phyloP scores from a whole-genome alignment of 2,797 vertebrate genomes.

The Cuniculus paca region DNA sequence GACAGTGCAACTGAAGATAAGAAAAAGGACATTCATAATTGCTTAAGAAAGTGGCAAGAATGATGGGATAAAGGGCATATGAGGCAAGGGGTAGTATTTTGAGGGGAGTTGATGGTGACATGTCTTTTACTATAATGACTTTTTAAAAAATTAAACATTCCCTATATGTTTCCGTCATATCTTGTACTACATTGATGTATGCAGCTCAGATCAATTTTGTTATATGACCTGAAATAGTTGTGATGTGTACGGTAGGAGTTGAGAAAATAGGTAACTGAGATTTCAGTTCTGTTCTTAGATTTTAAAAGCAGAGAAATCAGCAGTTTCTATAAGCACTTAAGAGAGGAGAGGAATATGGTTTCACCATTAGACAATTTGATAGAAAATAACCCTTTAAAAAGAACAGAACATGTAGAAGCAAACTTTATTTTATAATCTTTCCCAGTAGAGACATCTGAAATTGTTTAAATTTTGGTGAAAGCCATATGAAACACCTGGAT shows the following conservation, averaged over 20 bases:
- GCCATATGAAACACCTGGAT: background rate
- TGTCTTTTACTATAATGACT: background rate
- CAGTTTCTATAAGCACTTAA: conserved; percentile 55
- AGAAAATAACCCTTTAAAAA: conserved; percentile 15
- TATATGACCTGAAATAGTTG: background rate
- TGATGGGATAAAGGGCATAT: background rate
- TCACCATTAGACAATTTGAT: background rate
- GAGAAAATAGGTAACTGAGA: conserved; percentile 27
- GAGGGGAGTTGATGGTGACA: background rate
- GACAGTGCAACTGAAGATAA: background rate
- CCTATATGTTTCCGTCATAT: background rate
- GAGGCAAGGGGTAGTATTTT: background rate
- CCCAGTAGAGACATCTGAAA: background rate
- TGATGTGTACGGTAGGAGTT: background rate
- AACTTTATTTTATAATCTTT: background rate
- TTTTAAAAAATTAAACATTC: background rate
- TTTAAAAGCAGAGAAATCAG: conserved; percentile 24
- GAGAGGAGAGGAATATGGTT: background rate
- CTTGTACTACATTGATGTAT: background rate
- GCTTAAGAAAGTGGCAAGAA: background rate
- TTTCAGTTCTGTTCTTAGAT: conserved; percentile 54
- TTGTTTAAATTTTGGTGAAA: background rate
- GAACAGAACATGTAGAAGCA: background rate
- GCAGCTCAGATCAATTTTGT: background rate
- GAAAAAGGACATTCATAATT: background rate